Base-by-base conservation (phyloP, 2,888 invertebrate genomes). In the Limnephilus lunatus region DNA sequence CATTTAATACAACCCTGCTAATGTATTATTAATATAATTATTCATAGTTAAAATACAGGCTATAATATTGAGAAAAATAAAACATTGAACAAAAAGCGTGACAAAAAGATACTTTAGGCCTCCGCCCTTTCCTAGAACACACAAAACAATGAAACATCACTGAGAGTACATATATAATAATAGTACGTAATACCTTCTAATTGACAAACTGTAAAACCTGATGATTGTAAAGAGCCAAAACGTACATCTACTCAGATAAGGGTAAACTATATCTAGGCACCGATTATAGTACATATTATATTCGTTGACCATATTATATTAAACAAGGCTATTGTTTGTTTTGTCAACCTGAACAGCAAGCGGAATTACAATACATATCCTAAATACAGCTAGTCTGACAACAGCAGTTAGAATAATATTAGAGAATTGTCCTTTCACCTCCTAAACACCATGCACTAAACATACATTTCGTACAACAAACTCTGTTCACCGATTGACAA, bases 31-130 rank as follows among this genome's bases (percentile, higher is more conserved):
- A 96, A 96, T 96, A 96, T 96, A 96, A 96, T 96, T 96, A 96
- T 96, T 96, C 96, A 96, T 96, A 96, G 96, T 96, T 96, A 96
- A 96, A 96, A 96, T 96, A 96, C 96, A 96, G 96, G 96, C 96
- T 96, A 96, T 48, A 44, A 48, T 96, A 96, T 96, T 96, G 96
- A 96, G 96, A 96, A 96, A 96, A 96, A 96, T 96, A 96, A 96
- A 96, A 96, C 96, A 96, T 96, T 96, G 88, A 89, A 89, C 88
- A 89, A 89, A 96, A 96, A 96, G 95, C 95, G 96, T 95, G 96
- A 96, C 96, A 96, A 96, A 96, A 96, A 96, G 96, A 96, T 96
- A 96, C 96, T 95, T 96, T 96, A 96, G 96, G 96, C 95, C 96
- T 96, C 95, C 85, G 39, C 90, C 87, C 81, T 30, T 32, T 35